A percentile compares a stretch with the other conserved stretches of the same genome.
phyloP scores from a whole-genome alignment of 2,888 invertebrate species.

The Ceramica pisi region DNA sequence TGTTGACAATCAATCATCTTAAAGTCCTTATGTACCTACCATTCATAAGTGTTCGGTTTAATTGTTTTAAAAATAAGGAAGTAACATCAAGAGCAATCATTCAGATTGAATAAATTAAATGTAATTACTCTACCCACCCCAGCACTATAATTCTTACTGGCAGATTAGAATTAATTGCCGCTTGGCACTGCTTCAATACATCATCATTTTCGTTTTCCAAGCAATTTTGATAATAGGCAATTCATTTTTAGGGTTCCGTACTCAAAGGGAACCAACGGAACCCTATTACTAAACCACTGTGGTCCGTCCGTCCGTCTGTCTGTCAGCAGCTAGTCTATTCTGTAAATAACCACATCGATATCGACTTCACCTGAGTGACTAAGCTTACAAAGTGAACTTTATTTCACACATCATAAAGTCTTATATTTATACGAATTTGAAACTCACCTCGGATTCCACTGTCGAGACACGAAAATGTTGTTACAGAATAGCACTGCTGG shows the following conservation, averaged over 20 bases:
- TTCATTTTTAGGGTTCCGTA: neutral
- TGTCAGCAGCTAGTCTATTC: no score
- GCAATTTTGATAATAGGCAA: conserved; percentile 17
- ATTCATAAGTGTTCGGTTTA: conserved; percentile 4
- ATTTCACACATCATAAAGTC: no score
- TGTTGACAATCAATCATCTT: conserved; percentile 22
- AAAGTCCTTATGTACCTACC: neutral
- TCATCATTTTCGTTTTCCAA: conserved; percentile 62
- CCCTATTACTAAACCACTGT: no score
- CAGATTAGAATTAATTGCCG: conserved; percentile 73
- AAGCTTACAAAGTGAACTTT: no score
- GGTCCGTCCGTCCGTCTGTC: no score
- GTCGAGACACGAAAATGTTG: no score
- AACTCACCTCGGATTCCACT: no score
- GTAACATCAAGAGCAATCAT: conserved; percentile 34
- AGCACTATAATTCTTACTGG: conserved; percentile 53
- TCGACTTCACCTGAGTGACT: no score
- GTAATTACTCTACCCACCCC: conserved; percentile 69
- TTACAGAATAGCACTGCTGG: no score
- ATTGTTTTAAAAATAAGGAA: conserved; percentile 42
- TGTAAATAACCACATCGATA: no score
- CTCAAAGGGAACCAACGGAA: no score
- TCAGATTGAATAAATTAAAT: conserved; percentile 63
- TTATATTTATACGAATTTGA: no score
- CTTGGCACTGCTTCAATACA: conserved; percentile 76